These are phyloP conservation scores for Plecturocebus donacophilus DNA, from an alignment of 2,113 vertebrate genomes.

Conservation along the genomic window DNA sequence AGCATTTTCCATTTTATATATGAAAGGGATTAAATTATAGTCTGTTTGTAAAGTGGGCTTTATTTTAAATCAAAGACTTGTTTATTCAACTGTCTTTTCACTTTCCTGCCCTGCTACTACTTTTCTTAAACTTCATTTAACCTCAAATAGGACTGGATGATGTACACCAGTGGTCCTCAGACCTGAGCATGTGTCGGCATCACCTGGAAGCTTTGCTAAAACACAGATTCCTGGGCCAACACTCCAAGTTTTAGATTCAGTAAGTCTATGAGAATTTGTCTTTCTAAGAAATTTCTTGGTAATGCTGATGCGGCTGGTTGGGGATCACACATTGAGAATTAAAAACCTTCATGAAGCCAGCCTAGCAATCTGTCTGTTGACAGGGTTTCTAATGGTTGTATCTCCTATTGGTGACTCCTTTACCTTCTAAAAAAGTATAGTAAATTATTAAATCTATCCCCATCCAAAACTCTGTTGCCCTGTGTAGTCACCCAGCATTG, in stretches of 20 bases:
- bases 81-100: constrained; percentile 17
- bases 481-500: not conserved
- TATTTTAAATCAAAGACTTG: not conserved
- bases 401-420: not conserved
- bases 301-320: not conserved
- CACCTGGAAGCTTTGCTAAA: not conserved
- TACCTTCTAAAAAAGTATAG: not conserved
- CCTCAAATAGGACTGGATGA: not conserved
- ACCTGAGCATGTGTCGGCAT: not conserved
- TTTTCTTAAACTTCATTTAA: constrained; percentile 4
- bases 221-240: not conserved
- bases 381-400: not conserved
- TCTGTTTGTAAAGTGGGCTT: not conserved
- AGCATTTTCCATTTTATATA: not conserved
- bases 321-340: not conserved
- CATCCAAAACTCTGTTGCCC: not conserved
- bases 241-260: not conserved
- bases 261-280: not conserved
- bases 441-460: not conserved
- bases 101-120: not conserved
- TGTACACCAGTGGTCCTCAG: not conserved
- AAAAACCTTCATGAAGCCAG: not conserved
- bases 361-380: not conserved
- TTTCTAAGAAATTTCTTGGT: not conserved
- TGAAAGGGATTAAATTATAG: not conserved